A percentile compares a stretch with the other conserved stretches of the same genome.
These are phyloP conservation scores for Larimichthys crocea DNA, from an alignment of 2,113 vertebrate species.

Conservation along the genomic window DNA sequence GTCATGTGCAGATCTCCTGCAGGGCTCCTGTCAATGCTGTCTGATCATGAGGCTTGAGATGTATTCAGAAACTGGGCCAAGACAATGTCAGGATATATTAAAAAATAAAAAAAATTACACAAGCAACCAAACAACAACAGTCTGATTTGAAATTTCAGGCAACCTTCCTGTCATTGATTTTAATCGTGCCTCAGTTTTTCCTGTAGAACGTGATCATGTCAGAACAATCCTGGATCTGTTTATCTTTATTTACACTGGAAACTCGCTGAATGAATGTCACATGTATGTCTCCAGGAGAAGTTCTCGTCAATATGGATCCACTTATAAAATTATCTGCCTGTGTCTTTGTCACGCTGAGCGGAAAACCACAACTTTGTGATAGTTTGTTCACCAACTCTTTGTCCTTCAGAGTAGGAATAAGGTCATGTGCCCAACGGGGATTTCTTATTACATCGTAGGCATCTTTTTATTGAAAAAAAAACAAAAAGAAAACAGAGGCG, in stretches of 20 bases:
- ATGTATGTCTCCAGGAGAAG: background rate
- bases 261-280: background rate
- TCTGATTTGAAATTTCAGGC: background rate
- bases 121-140: background rate
- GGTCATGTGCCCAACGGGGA: conserved; percentile 6
- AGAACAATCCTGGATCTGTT: background rate
- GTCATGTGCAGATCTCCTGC: conserved; percentile 77
- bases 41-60: conserved; percentile 11
- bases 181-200: background rate
- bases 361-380: background rate
- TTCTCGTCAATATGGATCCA: background rate
- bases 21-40: conserved; percentile 61
- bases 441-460: conserved; percentile 21
- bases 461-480: conserved; percentile 6
- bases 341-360: background rate
- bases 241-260: background rate
- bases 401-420: conserved; percentile 24
- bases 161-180: background rate
- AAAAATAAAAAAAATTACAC: background rate
- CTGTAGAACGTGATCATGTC: background rate
- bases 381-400: conserved; percentile 14
- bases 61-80: conserved; percentile 66
- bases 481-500: background rate
- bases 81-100: background rate
- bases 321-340: background rate